Percentiles rank a stretch among this genome's conserved stretches.
phyloP scores from a whole-genome alignment of 2,797 vertebrate genomes.

The Megalops cyprinoides region DNA sequence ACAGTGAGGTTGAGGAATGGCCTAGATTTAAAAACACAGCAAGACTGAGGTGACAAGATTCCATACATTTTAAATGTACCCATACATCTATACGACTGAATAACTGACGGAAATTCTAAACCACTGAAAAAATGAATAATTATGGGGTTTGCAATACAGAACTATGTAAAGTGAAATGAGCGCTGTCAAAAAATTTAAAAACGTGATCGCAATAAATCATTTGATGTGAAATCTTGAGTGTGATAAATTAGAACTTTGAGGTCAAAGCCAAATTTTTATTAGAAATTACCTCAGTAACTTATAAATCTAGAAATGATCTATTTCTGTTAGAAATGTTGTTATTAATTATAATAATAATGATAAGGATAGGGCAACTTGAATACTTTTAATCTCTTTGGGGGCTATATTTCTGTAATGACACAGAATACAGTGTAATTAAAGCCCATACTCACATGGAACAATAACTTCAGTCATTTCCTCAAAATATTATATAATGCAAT shows the following conservation, averaged over 20 bases:
- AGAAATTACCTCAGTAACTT: neutral
- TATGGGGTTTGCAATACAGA: neutral
- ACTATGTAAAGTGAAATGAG: neutral
- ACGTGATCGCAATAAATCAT: neutral
- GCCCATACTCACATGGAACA: neutral
- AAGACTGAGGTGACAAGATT: neutral
- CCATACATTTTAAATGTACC: neutral
- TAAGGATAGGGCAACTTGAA: too few relatives aligned
- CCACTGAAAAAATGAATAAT: neutral
- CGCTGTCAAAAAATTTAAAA: neutral
- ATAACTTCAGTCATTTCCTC: too few relatives aligned
- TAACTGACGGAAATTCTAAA: conserved; percentile 2
- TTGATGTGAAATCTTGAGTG: neutral
- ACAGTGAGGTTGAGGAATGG: neutral
- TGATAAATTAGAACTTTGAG: neutral
- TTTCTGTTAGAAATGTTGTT: neutral
- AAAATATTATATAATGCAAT: too few relatives aligned
- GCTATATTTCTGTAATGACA: conserved; percentile 5
- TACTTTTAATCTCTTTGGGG: neutral
- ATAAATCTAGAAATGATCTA: neutral
- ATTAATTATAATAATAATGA: neutral
- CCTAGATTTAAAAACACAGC: conserved; percentile 7
- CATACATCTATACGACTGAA: neutral
- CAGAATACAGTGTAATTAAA: neutral
- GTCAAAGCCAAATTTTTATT: neutral